These are phyloP conservation scores for Hypercompe scribonia DNA, from an alignment of 2,888 invertebrate species.

Conservation along the genomic window DNA sequence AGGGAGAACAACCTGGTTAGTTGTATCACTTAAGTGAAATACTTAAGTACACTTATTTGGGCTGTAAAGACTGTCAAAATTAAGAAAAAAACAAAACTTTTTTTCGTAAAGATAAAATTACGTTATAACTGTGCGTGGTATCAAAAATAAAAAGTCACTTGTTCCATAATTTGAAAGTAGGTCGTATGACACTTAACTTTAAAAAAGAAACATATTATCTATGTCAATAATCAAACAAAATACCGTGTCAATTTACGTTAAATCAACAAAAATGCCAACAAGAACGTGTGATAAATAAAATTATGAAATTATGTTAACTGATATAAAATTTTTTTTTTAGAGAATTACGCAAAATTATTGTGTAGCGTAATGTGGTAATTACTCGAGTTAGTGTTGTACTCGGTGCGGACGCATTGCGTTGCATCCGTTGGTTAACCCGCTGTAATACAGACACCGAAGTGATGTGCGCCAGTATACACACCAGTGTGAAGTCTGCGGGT, in stretches of 20 bases:
- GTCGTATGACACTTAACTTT: background rate
- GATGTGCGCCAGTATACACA: slow-evolving; percentile 9
- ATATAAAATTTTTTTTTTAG: slow-evolving; percentile 16
- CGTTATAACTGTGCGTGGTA: background rate
- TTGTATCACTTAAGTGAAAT: slow-evolving; percentile 21
- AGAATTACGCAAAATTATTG: slow-evolving; percentile 38
- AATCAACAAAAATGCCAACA: slow-evolving; percentile 20
- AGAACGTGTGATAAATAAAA: slow-evolving; percentile 40
- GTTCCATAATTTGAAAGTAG: background rate
- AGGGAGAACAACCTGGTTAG: slow-evolving; percentile 52
- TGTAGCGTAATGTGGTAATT: slow-evolving; percentile 45
- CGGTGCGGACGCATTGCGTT: slow-evolving; percentile 49
- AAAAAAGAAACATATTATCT: background rate
- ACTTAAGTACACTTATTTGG: slow-evolving; percentile 19
- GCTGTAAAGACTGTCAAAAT: background rate
- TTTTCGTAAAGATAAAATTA: background rate
- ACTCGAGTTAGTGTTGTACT: slow-evolving; percentile 48
- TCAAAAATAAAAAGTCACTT: background rate
- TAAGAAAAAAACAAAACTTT: background rate
- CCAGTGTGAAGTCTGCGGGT: slow-evolving; percentile 9
- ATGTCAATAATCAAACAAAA: background rate
- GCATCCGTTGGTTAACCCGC: slow-evolving; percentile 48
- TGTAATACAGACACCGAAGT: slow-evolving; percentile 16
- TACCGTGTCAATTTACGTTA: slow-evolving; percentile 7
- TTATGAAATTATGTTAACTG: slow-evolving; percentile 29